Evolutionary conservation across 23 tunicate genomes (phyloP).

Genomic region (Styela plicata): DNA sequence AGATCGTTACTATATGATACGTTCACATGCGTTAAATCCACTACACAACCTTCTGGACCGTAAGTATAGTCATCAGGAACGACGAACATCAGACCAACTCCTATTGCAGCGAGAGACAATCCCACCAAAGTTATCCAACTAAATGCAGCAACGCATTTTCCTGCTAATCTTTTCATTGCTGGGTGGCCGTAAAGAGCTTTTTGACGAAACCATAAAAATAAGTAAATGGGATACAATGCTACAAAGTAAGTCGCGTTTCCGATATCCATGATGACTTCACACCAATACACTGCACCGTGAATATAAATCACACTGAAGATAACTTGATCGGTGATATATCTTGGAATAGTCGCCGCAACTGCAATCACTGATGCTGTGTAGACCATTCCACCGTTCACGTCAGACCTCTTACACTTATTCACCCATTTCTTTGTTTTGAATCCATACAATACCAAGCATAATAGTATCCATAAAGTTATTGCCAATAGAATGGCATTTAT

Average conservation of each 20-base stretch:
- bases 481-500: slow-evolving; percentile 21
- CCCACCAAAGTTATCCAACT: slow-evolving; percentile 25
- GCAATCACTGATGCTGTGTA: slow-evolving; percentile 44
- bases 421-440: slow-evolving; percentile 46
- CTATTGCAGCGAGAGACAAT: slow-evolving; percentile 19
- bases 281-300: slow-evolving; percentile 9
- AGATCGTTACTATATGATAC: not conserved
- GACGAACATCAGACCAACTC: slow-evolving; percentile 37
- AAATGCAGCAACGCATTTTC: not conserved
- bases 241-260: slow-evolving; percentile 25
- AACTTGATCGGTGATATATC: slow-evolving; percentile 16
- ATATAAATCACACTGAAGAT: slow-evolving; percentile 32
- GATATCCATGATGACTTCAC: slow-evolving; percentile 49
- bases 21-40: not conserved
- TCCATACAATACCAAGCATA: slow-evolving; percentile 44
- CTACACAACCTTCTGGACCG: slow-evolving; percentile 33
- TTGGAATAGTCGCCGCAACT: slow-evolving; percentile 24
- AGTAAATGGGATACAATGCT: slow-evolving; percentile 22
- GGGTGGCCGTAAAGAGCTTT: slow-evolving; percentile 35
- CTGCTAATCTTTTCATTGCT: slow-evolving; percentile 32
- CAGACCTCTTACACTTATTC: not conserved
- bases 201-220: slow-evolving; percentile 66
- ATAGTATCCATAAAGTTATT: slow-evolving; percentile 25
- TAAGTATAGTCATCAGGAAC: slow-evolving; percentile 40
- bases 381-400: slow-evolving; percentile 32